These are phyloP conservation scores for Atrichornis clamosus DNA, from an alignment of 2,113 vertebrate species.

Conservation along the genomic window DNA sequence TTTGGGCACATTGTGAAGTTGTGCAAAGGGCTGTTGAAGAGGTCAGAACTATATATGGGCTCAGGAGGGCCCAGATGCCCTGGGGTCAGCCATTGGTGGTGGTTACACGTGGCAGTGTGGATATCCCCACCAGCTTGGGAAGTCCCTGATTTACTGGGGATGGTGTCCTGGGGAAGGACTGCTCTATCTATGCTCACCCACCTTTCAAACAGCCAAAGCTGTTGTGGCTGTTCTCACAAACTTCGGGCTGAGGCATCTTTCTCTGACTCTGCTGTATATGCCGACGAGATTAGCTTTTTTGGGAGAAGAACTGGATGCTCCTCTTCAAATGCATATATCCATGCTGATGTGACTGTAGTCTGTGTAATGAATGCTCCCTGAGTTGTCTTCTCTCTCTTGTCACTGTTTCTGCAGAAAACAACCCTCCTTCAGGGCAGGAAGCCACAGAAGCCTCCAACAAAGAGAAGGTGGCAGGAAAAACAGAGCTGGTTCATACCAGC, in stretches of 20 bases:
- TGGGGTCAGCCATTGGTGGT: not conserved
- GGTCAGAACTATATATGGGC: not conserved
- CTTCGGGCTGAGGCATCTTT: not conserved
- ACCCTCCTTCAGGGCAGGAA: not conserved
- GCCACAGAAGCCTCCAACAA: not conserved
- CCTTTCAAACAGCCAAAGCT: not conserved
- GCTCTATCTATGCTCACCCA: fast-evolving
- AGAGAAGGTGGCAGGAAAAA: not conserved
- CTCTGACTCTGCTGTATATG: not conserved
- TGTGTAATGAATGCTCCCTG: not conserved
- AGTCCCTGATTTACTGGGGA: not conserved
- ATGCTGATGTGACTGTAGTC: not conserved
- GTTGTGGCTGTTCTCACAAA: not conserved
- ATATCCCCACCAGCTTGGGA: not conserved
- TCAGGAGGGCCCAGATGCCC: not conserved
- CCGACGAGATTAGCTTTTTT: not conserved
- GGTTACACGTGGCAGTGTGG: fast-evolving
- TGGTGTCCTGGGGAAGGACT: not conserved
- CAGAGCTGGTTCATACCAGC: not conserved
- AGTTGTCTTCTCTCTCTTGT: not conserved
- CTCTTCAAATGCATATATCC: not conserved
- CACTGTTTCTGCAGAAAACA: conserved; percentile 7
- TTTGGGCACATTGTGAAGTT: not conserved
- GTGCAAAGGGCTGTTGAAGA: not conserved
- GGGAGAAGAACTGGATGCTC: not conserved